A percentile compares a stretch with the other conserved stretches of the same genome.
Evolutionary conservation across 2,888 invertebrate species (phyloP).

Genomic region (Callyntrura sp.): DNA sequence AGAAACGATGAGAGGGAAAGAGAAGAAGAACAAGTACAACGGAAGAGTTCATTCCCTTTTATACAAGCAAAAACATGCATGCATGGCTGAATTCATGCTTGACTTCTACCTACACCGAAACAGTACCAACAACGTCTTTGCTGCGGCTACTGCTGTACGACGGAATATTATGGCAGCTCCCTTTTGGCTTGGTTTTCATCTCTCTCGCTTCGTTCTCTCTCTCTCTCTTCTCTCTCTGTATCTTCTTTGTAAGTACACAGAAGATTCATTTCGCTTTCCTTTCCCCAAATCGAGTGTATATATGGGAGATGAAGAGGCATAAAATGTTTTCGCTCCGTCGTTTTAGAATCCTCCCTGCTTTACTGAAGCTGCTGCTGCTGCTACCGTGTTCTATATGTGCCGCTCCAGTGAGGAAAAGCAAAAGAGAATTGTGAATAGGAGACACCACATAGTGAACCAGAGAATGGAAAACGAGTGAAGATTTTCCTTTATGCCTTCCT

Average conservation of each 20-base stretch:
- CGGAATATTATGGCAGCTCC: conserved; percentile 44
- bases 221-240: no score
- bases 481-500: not conserved
- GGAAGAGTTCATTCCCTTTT: conserved; percentile 76
- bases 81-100: conserved; percentile 60
- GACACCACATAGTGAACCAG: conserved; percentile 8
- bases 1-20: conserved; percentile 31
- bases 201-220: conserved; percentile 14
- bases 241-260: conserved; percentile 16
- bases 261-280: conserved; percentile 20
- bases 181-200: conserved; percentile 48
- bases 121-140: conserved; percentile 11
- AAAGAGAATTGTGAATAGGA: conserved; percentile 33
- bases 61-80: conserved; percentile 66
- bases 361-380: not conserved
- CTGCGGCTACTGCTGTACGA: not conserved
- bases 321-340: conserved; percentile 34
- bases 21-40: conserved; percentile 67
- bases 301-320: conserved; percentile 16
- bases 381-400: conserved; percentile 37
- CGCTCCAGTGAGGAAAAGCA: conserved; percentile 25
- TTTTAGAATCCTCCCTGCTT: conserved; percentile 33
- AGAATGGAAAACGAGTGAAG: conserved; percentile 49
- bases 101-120: conserved; percentile 17
- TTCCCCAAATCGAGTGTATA: conserved; percentile 17